phyloP scores from a whole-genome alignment of 2,888 invertebrate genomes.

The Chironomus tentans region DNA sequence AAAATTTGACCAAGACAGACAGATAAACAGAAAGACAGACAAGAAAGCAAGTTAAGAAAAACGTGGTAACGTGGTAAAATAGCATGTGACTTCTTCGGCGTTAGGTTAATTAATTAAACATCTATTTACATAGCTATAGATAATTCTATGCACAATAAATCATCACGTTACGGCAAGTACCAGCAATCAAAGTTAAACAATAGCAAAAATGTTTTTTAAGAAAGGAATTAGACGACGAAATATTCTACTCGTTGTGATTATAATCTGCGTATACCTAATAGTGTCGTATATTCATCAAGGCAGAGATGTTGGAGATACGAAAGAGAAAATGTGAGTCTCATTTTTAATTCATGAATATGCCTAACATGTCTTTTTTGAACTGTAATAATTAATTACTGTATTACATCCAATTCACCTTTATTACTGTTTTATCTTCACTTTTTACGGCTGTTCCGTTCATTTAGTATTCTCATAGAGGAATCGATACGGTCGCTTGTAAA shows the following conservation, averaged over 20 bases:
- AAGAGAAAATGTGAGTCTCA: not conserved
- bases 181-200: not conserved
- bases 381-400: too few relatives aligned
- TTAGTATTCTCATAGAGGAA: conserved; percentile 44
- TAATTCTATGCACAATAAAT: not conserved
- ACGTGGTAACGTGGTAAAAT: too few relatives aligned
- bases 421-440: not conserved
- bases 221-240: not conserved
- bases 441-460: conserved; percentile 29
- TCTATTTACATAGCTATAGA: not conserved
- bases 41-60: too few relatives aligned
- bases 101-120: not conserved
- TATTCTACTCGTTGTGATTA: not conserved
- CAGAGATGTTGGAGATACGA: not conserved
- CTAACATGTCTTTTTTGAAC: too few relatives aligned
- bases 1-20: too few relatives aligned
- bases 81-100: not conserved
- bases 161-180: not conserved
- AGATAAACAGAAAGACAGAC: too few relatives aligned
- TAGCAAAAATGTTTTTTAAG: not conserved
- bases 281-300: not conserved
- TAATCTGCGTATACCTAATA: not conserved
- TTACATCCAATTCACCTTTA: not conserved
- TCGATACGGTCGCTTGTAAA: conserved; percentile 43
- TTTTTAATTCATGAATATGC: not conserved